Evolutionary conservation across 35 echinoderm and acorn worm genomes (phyloP), one percentile per base, ranked within the genome.

Genomic region (Ophiothrix spiculata): DNA sequence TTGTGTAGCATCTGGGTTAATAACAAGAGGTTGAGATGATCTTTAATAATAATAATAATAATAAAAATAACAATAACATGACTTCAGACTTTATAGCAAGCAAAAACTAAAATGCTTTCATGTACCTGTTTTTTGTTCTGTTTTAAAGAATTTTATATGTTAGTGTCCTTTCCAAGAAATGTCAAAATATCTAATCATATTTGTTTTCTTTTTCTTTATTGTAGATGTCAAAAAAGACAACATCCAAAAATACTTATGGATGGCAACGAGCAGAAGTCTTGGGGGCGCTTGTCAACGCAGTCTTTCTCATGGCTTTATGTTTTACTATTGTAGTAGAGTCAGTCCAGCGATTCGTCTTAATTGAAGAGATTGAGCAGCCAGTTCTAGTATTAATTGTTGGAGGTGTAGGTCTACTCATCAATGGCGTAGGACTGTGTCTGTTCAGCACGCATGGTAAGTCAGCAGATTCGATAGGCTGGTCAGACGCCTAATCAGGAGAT

Each of bases 291-390:
- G 92, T 99, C 16, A 99, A 99, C 75, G 81, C 92, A 21, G 96
- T 99, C 17, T 99, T 99, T 74, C 85, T 98, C 19, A 75, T 99
- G 17, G 93, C 96, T 15, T 80, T 99, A 10, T 94, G 96, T 83
- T 99, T 99, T 41, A 94, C 96, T 15, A 99, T 99, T 33, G 76
- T 99, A 29, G 92, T 99, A 12, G 96, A 99, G 36, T 85, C 92
- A 0, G 38, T 93, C 32, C 81, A 99, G 37, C 56, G 96, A 32
- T 85, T 94, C 56, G 80, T 99, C 12, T 11, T 39, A 19, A n/a
- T 39, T 39, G 96, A 99, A 42, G n/a, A 33, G 37, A 90, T 99
- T 16, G 49, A 79, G 16, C 78, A 99, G 41, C 92, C 96, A n/a
- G 16, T 28, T 21, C 63, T 87, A n/a, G 92, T 99, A 33, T 80